Evolutionary conservation across 2,797 vertebrate species (phyloP), one percentile per base, ranked within the genome.

Genomic region (Lagocephalus sceleratus): DNA sequence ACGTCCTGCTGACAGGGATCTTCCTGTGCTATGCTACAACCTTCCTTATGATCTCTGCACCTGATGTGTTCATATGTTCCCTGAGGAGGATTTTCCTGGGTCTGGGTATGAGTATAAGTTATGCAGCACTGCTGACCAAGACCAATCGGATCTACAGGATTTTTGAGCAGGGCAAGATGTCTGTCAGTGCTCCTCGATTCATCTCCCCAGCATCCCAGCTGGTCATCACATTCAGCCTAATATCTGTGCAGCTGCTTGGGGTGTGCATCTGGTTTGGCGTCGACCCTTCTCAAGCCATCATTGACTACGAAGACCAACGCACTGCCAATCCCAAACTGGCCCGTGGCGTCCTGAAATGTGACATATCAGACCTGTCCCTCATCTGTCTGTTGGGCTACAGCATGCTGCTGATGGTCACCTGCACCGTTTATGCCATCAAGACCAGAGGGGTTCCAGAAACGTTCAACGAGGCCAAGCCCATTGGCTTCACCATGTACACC

Each of bases 341-440:
- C 66, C 87, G 93, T 47, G 96, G 95, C 0, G 92, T 98, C 74
- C 90, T 98, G 76, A 98, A 96, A 76, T 98, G 95, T 16, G 95
- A 98, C 76, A 97, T 98, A 86, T 97, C 95, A 0, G 96, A 98
- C 83, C 92, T 98, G 63, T 98, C 95, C 0, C 94, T 98, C 62
- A 98, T 98, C 89, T 98, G 96, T 82, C 91, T 96, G 85, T 92
- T 98, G 76, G 96, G 95, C 60, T 98, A 95, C 74, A 98, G 96
- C 90, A 98, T 98, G 94, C 90, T 98, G 61, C 91, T 98, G 60
- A 98, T 98, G 96, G 96, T 98, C 83, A 98, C 96, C 29, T 98
- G 96, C 85, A 98, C 96, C n/a, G 95, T 98, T 64, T 98, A 98
- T 0, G 95, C 95, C 77, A 98, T 98, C 84, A 98, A 98, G 90